A percentile compares a stretch with the other conserved stretches of the same genome.
Conservation (phyloP, 2,797 vertebrate genomes). For the Siniperca undulata region DNA sequence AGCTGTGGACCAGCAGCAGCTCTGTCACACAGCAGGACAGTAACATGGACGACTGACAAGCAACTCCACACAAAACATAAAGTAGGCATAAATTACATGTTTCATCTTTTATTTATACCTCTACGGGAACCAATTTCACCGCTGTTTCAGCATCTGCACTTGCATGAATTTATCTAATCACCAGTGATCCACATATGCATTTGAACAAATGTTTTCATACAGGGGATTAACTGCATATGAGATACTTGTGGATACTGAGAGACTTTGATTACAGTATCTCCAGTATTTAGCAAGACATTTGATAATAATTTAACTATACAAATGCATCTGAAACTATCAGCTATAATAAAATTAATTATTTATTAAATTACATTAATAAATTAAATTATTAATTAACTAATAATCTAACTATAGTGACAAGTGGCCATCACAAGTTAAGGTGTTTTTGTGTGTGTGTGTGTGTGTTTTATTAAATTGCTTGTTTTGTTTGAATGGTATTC, state of each 20-base stretch:
- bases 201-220: not conserved
- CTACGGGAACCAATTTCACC: not conserved
- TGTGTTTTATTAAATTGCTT: not conserved
- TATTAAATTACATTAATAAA: not conserved
- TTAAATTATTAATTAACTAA: not conserved
- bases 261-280: not conserved
- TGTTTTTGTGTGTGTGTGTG: not conserved
- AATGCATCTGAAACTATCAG: not conserved
- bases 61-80: not conserved
- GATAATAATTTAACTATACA: not conserved
- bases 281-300: not conserved
- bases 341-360: not conserved
- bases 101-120: not conserved
- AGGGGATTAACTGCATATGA: not conserved
- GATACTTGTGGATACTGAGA: not conserved
- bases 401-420: not conserved
- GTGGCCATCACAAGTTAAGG: not conserved
- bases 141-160: not conserved
- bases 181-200: not conserved
- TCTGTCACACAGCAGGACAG: conserved; percentile 51
- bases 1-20: conserved; percentile 61
- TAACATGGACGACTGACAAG: conserved; percentile 55
- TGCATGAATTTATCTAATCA: not conserved
- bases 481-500: not conserved
- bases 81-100: not conserved